Conservation (phyloP, 1,140 invertebrate species). For the Dreissena polymorpha region DNA sequence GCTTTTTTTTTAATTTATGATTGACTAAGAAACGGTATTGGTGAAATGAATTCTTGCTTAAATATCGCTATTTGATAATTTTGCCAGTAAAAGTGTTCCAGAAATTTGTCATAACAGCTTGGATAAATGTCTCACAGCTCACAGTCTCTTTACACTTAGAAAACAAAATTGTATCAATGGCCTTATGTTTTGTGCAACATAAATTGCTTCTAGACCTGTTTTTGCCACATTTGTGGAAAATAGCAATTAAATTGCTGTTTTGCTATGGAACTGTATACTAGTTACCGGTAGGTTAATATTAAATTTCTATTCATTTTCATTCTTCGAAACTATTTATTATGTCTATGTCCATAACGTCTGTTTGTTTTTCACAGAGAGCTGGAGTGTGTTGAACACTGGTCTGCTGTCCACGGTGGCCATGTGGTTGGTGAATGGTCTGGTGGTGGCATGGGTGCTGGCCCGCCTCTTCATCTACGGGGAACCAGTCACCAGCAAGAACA, state of each 20-base stretch:
- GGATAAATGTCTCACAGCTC: no score
- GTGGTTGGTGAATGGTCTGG: constrained; percentile 85
- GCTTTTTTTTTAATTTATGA: neutral
- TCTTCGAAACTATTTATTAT: neutral
- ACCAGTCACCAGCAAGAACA: constrained; percentile 89
- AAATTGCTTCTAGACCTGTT: no score
- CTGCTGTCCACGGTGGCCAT: constrained; percentile 74
- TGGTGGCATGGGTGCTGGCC: constrained; percentile 88
- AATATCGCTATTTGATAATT: no score
- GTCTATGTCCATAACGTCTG: neutral
- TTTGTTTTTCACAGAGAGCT: constrained; percentile 56
- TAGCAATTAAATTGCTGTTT: no score
- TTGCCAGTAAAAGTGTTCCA: no score
- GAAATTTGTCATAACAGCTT: no score
- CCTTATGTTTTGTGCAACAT: no score
- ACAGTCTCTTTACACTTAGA: no score
- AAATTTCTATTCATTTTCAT: neutral
- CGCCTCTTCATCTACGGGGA: constrained; percentile 93
- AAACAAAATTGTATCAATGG: no score
- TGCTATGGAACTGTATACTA: no score
- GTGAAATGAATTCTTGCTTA: neutral
- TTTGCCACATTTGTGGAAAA: no score
- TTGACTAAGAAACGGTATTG: neutral
- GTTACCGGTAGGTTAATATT: neutral
- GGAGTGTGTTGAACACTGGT: constrained; percentile 68